These are phyloP conservation scores for Zaprionus capensis DNA, from an alignment of 1,140 invertebrate genomes.

Conservation along the genomic window DNA sequence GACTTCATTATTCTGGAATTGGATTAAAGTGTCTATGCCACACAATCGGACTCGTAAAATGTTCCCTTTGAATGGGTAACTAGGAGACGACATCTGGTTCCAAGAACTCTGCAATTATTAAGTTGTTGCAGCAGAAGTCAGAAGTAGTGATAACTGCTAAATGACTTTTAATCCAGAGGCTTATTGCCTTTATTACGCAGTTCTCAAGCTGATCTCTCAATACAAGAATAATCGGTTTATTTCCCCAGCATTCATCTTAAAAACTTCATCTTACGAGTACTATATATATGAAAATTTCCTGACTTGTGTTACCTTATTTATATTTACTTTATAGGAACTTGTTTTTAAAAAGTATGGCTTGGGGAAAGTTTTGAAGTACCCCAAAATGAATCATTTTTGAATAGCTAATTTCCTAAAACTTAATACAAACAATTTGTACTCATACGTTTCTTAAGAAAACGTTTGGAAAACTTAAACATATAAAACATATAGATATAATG, in stretches of 20 bases:
- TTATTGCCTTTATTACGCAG: background rate
- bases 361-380: no score
- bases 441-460: no score
- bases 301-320: background rate
- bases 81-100: background rate
- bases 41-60: constrained; percentile 15
- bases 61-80: constrained; percentile 5
- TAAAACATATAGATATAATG: no score
- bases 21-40: constrained; percentile 19
- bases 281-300: background rate
- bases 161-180: no score
- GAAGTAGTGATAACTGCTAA: no score
- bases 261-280: background rate
- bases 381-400: no score
- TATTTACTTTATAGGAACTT: no score
- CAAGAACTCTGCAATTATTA: background rate
- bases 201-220: no score
- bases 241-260: background rate
- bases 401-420: no score
- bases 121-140: background rate
- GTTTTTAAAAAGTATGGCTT: no score
- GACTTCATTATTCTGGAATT: constrained; percentile 31
- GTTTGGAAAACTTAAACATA: no score
- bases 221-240: background rate
- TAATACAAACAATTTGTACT: no score